These are phyloP conservation scores for Plumapathes pennacea DNA, from an alignment of 92 coral and sea anemone species.

Conservation along the genomic window DNA sequence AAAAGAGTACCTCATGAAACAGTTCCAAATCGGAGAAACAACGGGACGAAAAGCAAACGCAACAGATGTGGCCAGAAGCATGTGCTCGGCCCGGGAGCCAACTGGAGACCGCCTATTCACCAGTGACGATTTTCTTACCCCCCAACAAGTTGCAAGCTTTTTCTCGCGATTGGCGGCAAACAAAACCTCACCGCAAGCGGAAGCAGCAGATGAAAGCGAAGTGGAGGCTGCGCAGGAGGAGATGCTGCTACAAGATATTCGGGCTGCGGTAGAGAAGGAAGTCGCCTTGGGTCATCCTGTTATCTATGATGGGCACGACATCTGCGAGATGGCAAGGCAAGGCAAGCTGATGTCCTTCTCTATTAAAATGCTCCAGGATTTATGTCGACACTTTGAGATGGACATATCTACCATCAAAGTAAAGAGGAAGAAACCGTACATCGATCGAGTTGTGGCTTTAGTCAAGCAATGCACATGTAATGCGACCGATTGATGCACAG, in stretches of 20 bases:
- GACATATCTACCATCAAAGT: constrained; percentile 17
- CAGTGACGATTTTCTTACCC: constrained; percentile 13
- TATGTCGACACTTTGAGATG: constrained; percentile 24
- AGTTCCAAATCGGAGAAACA: constrained; percentile 19
- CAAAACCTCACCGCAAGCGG: constrained; percentile 1
- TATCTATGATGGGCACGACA: constrained; percentile 23
- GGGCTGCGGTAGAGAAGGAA: constrained; percentile 10
- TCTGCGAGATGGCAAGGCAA: constrained; percentile 26
- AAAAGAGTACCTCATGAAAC: constrained; percentile 12
- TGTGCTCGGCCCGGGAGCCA: constrained; percentile 6
- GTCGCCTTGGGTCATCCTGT: constrained; percentile 29
- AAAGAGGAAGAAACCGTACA: constrained; percentile 27
- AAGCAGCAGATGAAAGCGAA: neutral
- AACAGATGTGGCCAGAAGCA: constrained; percentile 7
- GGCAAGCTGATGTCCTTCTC: constrained; percentile 28
- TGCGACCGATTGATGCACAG: no score
- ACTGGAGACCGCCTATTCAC: constrained; percentile 17
- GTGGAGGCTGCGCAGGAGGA: constrained; percentile 8
- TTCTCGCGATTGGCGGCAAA: constrained; percentile 33
- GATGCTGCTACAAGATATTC: constrained; percentile 6
- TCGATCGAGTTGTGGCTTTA: constrained; percentile 23
- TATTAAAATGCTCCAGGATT: constrained; percentile 21
- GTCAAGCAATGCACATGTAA: constrained; percentile 43
- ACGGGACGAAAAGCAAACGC: constrained; percentile 31
- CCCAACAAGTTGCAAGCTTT: constrained; percentile 29